Conservation (phyloP, 2,113 vertebrate species). For the Xyrauchen texanus region DNA sequence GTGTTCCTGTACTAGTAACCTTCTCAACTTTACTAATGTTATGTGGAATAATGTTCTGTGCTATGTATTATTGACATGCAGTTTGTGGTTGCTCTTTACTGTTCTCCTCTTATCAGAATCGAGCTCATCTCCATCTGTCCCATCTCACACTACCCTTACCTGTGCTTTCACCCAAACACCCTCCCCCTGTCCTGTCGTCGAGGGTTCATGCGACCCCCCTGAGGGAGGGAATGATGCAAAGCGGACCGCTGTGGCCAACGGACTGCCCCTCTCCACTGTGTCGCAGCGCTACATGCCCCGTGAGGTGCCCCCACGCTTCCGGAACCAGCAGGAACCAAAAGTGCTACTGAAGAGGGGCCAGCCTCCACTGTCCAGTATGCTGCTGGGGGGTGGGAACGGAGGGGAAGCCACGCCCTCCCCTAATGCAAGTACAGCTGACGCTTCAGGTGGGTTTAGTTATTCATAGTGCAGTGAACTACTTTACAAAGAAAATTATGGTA, state of each 20-base stretch:
- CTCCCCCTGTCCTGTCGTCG: conserved; percentile 76
- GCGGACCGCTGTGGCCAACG: conserved; percentile 98
- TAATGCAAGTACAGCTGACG: conserved; percentile 83
- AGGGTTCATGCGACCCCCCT: conserved; percentile 89
- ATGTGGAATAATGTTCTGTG: not conserved
- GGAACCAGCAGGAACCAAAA: conserved; percentile 99
- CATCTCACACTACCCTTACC: conserved; percentile 73
- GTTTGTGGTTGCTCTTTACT: not conserved
- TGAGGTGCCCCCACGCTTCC: conserved; percentile 98
- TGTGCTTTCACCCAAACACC: conserved; percentile 87
- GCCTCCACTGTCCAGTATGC: conserved; percentile 97
- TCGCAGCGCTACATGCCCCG: conserved; percentile 96
- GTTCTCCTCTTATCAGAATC: conserved; percentile 74
- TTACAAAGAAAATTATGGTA: too few relatives aligned
- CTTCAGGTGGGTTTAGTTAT: conserved; percentile 69
- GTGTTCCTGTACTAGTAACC: too few relatives aligned
- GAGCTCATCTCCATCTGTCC: conserved; percentile 59
- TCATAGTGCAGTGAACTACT: not conserved
- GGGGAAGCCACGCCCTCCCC: conserved; percentile 77
- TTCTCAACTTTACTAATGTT: too few relatives aligned
- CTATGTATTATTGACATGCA: not conserved
- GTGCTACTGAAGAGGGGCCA: conserved; percentile 99
- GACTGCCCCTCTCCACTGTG: conserved; percentile 90
- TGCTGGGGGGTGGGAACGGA: conserved; percentile 83
- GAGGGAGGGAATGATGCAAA: conserved; percentile 99